Evolutionary conservation across 1,140 invertebrate species (phyloP).

Genomic region (Adoxophyes honmai): DNA sequence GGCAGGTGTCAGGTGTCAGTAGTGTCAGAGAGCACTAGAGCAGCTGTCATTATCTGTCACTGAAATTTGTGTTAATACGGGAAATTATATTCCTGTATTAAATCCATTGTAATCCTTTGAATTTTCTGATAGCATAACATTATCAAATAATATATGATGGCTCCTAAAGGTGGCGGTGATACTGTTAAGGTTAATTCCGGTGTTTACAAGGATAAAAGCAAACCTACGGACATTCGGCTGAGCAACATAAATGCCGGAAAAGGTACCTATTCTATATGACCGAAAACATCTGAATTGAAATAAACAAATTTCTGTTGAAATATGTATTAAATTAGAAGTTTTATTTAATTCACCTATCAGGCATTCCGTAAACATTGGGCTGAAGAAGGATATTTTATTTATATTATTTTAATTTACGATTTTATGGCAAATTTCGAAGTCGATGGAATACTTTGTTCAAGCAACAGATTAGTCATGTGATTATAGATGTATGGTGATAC

Average conservation of each 20-base stretch:
- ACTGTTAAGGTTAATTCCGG: conserved; percentile 65
- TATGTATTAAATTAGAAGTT: background rate
- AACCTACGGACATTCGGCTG: conserved; percentile 94
- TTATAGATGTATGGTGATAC: background rate
- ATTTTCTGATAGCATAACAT: background rate
- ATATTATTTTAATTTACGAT: background rate
- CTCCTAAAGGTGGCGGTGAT: conserved; percentile 73
- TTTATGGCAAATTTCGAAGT: background rate
- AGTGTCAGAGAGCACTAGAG: background rate
- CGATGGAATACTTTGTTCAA: background rate
- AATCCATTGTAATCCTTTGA: conserved; percentile 10
- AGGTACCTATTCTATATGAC: conserved; percentile 80
- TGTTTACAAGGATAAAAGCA: conserved; percentile 92
- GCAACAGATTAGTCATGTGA: background rate
- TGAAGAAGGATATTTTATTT: background rate
- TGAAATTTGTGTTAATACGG: background rate
- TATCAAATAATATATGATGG: conserved; percentile 43
- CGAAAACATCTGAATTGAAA: conserved; percentile 31
- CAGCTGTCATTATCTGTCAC: background rate
- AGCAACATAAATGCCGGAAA: conserved; percentile 99
- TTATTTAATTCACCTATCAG: background rate
- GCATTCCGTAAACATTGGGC: background rate
- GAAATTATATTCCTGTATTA: background rate
- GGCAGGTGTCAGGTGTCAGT: too few species aligned
- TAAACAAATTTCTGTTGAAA: background rate